phyloP scores from a whole-genome alignment of 2,113 vertebrate genomes.

The Dipodomys spectabilis region DNA sequence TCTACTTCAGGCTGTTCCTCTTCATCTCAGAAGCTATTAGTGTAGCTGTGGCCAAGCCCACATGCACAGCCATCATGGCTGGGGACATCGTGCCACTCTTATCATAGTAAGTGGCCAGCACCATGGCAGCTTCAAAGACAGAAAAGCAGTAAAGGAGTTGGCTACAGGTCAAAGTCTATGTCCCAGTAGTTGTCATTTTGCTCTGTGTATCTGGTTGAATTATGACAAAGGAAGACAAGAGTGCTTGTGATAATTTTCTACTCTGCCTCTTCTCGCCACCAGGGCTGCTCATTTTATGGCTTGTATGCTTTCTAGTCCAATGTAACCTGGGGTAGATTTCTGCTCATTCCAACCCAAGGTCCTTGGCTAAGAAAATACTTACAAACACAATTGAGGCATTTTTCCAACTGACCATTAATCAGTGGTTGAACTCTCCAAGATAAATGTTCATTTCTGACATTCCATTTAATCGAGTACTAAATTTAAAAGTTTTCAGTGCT shows the following conservation, averaged over 20 bases:
- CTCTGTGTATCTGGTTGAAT: neutral
- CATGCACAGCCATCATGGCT: neutral
- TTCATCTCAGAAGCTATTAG: neutral
- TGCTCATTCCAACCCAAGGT: neutral
- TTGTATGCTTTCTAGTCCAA: neutral
- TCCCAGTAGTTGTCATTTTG: neutral
- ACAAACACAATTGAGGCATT: neutral
- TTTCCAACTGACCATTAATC: conserved; percentile 8
- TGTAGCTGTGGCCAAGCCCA: accelerated
- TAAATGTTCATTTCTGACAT: conserved; percentile 36
- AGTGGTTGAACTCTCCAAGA: neutral
- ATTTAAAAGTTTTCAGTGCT: neutral
- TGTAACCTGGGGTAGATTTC: neutral
- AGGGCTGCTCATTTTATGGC: neutral
- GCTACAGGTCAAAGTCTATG: neutral
- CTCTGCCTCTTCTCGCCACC: neutral
- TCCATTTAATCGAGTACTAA: neutral
- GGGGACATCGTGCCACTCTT: neutral
- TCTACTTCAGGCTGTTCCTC: neutral
- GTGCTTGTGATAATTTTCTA: neutral
- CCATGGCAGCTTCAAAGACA: accelerated
- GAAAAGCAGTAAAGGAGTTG: neutral
- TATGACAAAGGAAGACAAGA: neutral
- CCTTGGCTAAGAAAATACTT: conserved; percentile 12
- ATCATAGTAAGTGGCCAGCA: neutral